A percentile compares a stretch with the other conserved stretches of the same genome.
These are phyloP conservation scores for Phylloscopus whistleri DNA, from an alignment of 2,113 vertebrate species.

Conservation along the genomic window DNA sequence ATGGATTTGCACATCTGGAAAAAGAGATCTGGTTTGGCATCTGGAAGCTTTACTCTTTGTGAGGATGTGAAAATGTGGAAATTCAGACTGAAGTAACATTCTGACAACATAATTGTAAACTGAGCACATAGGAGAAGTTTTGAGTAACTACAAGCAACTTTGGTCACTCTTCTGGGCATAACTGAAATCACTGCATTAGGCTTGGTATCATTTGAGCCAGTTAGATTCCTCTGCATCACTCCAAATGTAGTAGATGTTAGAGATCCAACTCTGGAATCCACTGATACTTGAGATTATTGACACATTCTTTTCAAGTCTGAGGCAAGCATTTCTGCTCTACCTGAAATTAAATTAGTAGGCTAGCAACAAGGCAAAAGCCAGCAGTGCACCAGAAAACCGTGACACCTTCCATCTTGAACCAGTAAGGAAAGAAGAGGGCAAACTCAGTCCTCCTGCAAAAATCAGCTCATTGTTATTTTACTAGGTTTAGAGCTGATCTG, in stretches of 20 bases:
- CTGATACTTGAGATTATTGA: background rate
- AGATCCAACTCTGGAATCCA: background rate
- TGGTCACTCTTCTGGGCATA: background rate
- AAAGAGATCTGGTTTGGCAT: background rate
- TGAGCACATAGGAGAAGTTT: background rate
- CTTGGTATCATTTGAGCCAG: slow-evolving; percentile 22
- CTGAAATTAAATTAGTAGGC: background rate
- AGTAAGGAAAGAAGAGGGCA: background rate
- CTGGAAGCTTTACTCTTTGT: background rate
- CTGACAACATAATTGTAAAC: background rate
- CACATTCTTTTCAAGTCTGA: background rate
- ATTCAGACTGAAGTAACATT: background rate
- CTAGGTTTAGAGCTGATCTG: background rate
- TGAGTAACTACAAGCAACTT: background rate
- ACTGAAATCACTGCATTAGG: background rate
- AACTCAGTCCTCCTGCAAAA: background rate
- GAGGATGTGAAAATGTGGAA: background rate
- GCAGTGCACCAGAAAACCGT: background rate
- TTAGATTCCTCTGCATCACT: background rate
- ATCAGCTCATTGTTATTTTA: background rate
- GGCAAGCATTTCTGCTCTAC: background rate
- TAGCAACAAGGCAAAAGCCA: background rate
- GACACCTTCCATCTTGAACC: background rate
- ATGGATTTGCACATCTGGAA: slow-evolving; percentile 8
- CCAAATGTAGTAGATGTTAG: background rate